Percentiles rank a stretch among this genome's conserved stretches.
Conservation (phyloP, 2,113 vertebrate species). For the Phainopepla nitens region DNA sequence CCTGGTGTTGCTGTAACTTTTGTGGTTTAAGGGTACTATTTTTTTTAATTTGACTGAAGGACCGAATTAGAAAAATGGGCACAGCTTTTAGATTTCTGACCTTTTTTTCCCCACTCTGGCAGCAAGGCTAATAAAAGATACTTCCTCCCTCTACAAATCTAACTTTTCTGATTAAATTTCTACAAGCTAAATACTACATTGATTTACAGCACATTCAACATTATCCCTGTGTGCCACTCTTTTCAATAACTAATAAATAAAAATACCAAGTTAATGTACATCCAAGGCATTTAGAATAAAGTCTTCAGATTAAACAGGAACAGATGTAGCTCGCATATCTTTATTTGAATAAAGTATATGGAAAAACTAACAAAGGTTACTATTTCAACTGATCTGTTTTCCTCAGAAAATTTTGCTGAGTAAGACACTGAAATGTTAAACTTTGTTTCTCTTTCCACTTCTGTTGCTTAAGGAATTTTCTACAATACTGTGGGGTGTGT, state of each 20-base stretch:
- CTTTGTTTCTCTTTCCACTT: slow-evolving; percentile 59
- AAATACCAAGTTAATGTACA: slow-evolving; percentile 17
- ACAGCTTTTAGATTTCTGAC: not conserved
- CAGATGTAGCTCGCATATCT: slow-evolving; percentile 49
- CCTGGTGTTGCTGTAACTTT: not conserved
- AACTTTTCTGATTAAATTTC: not conserved
- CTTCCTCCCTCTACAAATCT: not conserved
- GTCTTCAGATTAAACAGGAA: slow-evolving; percentile 38
- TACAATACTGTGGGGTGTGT: not conserved
- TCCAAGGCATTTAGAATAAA: slow-evolving; percentile 16
- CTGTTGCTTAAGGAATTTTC: slow-evolving; percentile 48
- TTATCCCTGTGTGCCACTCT: not conserved
- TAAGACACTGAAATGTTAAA: slow-evolving; percentile 50
- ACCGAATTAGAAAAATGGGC: not conserved
- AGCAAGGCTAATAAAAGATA: not conserved
- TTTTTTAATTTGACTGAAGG: not conserved
- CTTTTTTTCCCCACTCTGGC: not conserved
- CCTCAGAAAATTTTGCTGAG: slow-evolving; percentile 48
- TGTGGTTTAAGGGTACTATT: not conserved
- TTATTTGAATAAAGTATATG: slow-evolving; percentile 61
- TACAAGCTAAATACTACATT: not conserved
- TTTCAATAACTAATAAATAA: slow-evolving; percentile 21
- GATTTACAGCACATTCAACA: not conserved
- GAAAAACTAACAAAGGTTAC: slow-evolving; percentile 59
- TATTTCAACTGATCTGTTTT: slow-evolving; percentile 43